Percentiles rank a stretch among this genome's conserved stretches.
Evolutionary conservation across 2,113 vertebrate genomes (phyloP).

Genomic region (Phyllostomus discolor): DNA sequence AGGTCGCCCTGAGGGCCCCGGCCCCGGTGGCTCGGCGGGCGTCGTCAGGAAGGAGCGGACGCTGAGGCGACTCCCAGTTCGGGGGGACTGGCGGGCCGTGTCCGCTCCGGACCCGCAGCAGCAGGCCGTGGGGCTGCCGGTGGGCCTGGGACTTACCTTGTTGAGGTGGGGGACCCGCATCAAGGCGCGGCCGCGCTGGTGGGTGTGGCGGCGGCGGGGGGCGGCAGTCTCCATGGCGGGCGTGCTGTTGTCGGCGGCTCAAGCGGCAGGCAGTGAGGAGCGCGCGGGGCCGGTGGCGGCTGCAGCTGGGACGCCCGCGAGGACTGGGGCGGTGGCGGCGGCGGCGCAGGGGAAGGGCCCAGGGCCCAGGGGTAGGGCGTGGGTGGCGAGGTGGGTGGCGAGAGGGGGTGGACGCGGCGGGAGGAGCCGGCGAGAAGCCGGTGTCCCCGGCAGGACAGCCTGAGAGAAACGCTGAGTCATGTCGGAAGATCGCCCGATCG

Average conservation of each 20-base stretch:
- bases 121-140: neutral
- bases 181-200: conserved; percentile 88
- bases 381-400: conserved; percentile 55
- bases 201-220: conserved; percentile 72
- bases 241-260: neutral
- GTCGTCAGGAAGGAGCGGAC: accelerated
- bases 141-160: conserved; percentile 81
- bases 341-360: conserved; percentile 20
- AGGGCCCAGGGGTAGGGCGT: conserved; percentile 63
- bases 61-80: neutral
- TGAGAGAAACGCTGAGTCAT: conserved; percentile 71
- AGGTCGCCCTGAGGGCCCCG: neutral
- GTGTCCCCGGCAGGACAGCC: neutral
- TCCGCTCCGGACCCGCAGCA: accelerated
- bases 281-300: neutral
- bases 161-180: conserved; percentile 88
- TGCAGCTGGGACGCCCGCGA: neutral
- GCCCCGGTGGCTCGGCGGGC: neutral
- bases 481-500: neutral
- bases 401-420: conserved; percentile 39
- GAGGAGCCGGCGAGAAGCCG: conserved; percentile 44
- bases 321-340: conserved; percentile 9
- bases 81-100: too few relatives aligned
- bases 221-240: conserved; percentile 38
- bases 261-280: neutral